phyloP scores from a whole-genome alignment of 2,113 vertebrate genomes.

The Apus apus region DNA sequence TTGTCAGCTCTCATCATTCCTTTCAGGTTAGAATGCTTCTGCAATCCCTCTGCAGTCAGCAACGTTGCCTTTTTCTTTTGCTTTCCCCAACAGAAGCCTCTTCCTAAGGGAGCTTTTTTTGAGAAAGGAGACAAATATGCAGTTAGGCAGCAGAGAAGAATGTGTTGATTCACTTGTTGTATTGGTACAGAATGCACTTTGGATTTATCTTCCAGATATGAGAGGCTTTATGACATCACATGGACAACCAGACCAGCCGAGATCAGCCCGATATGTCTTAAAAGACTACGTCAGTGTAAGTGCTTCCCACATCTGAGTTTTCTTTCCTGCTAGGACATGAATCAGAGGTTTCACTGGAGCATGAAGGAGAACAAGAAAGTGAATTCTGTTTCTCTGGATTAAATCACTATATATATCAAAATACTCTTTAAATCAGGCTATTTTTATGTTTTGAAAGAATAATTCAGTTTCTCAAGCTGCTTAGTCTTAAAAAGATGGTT shows the following conservation, averaged over 20 bases:
- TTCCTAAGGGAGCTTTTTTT: neutral
- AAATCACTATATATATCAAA: neutral
- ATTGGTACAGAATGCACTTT: neutral
- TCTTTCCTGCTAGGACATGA: neutral
- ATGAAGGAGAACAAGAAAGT: neutral
- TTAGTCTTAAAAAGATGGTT: neutral
- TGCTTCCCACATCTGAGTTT: neutral
- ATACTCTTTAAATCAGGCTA: neutral
- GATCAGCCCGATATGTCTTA: conserved; percentile 91
- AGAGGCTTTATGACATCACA: conserved; percentile 96
- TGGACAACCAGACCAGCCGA: conserved; percentile 93
- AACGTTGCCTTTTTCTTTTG: neutral
- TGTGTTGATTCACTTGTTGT: neutral
- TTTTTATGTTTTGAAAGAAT: neutral
- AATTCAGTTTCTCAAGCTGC: neutral
- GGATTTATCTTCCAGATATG: conserved; percentile 81
- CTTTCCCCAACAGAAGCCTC: neutral
- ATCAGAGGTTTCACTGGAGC: neutral
- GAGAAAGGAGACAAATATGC: neutral
- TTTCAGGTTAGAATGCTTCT: neutral
- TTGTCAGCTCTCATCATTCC: neutral
- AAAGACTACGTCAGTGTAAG: conserved; percentile 94
- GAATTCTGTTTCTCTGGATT: neutral
- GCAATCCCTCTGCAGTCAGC: neutral
- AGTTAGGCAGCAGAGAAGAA: neutral